Evolutionary conservation across 2,888 invertebrate genomes (phyloP), one percentile per base, ranked within the genome.

Genomic region (Diarsia rubi): DNA sequence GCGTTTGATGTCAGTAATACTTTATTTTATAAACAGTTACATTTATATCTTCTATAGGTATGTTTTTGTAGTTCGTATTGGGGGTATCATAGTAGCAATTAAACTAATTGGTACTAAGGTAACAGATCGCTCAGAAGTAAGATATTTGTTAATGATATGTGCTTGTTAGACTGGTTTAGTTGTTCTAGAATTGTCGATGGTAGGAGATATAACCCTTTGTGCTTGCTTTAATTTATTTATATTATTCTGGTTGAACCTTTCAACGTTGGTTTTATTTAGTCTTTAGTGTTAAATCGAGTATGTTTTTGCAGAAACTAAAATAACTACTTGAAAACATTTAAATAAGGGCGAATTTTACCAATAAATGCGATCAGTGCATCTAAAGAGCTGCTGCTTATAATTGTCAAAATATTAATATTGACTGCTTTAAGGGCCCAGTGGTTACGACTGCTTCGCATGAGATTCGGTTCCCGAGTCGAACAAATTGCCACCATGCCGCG

Each of bases 71-170:
- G 14, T 45, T 44, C 37, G 31, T 65, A 71, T 85, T 79, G 72
- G 49, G 71, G 75, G 65, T 86, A 86, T 83, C 73, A 69, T 60
- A 57, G 79, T 69, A 73, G 79, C 81, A 78, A 76, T 81, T 70
- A 73, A 71, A 65, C 78, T 86, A 86, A 88, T 86, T 86, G 86
- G 84, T 76, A 77, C 70, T 73, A 14, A 75, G 86, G 64, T 83
- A 83, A 76, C 76, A 83, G 81, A 86, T 86, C 71, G 69, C 64
- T 83, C 62, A 75, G 70, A 42, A 68, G 79, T 81, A 78, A 86
- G 88, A 86, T 86, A 83, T 86, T 86, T 83, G 88, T 86, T 79
- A 75, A 75, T 79, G 84, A 83, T 88, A 88, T 75, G 74, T 79
- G 79, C 75, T 79, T 69, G 83, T 87, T 76, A 60, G 69, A 73